phyloP scores from a whole-genome alignment of 1,140 invertebrate species.

The Nilaparvata lugens region DNA sequence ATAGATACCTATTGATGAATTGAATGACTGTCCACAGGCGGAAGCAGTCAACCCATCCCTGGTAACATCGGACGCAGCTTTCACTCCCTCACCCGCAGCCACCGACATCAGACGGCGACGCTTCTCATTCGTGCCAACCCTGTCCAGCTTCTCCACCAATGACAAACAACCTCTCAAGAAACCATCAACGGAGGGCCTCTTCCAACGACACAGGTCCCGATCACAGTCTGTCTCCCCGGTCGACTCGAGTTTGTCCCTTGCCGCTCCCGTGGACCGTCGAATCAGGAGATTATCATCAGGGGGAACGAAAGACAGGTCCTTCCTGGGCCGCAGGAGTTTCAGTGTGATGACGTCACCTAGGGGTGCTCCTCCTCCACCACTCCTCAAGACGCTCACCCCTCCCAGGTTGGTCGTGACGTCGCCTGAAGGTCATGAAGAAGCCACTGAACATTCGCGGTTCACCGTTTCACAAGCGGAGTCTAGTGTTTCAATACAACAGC shows the following conservation, averaged over 20 bases:
- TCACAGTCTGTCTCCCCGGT: too few relatives aligned
- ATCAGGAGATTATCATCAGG: background rate
- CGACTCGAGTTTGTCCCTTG: too few relatives aligned
- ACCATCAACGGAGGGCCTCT: too few relatives aligned
- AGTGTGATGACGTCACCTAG: too few relatives aligned
- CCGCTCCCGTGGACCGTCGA: background rate
- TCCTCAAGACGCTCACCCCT: background rate
- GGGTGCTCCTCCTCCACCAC: background rate
- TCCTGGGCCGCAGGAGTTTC: too few relatives aligned
- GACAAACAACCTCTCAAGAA: too few relatives aligned
- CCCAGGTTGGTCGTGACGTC: background rate
- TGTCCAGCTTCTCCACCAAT: too few relatives aligned
- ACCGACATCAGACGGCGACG: background rate
- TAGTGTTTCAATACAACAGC: background rate
- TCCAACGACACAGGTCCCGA: too few relatives aligned
- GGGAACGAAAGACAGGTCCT: too few relatives aligned
- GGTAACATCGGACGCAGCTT: background rate
- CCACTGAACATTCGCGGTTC: background rate
- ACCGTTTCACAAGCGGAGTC: background rate
- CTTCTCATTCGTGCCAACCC: background rate
- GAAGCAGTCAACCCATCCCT: background rate
- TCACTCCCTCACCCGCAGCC: background rate
- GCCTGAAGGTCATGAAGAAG: background rate
- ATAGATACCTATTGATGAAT: too few relatives aligned
- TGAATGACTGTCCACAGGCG: too few relatives aligned